Conservation (phyloP, 2,797 vertebrate genomes). For the Poeciliopsis infans region DNA sequence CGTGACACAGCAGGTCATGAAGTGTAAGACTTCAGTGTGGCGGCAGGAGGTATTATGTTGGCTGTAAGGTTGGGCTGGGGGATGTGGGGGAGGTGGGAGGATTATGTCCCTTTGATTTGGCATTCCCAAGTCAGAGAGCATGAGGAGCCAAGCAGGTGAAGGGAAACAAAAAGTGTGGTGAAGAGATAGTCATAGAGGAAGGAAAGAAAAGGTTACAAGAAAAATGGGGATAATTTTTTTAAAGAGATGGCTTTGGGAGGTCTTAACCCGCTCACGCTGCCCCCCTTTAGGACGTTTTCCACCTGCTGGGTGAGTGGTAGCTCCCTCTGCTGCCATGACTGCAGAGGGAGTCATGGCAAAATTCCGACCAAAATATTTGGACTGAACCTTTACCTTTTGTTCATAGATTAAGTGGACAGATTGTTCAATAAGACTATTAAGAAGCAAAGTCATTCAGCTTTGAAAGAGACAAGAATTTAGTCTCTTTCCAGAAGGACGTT, state of each 20-base stretch:
- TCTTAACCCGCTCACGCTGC: not conserved
- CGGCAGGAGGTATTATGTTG: constrained; percentile 61
- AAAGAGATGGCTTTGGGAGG: constrained; percentile 39
- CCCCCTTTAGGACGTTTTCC: constrained; percentile 16
- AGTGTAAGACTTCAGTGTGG: constrained; percentile 65
- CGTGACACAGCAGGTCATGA: constrained; percentile 62
- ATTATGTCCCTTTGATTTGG: constrained; percentile 56
- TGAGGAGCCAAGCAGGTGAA: constrained; percentile 4
- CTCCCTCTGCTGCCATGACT: constrained; percentile 61
- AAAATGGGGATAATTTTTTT: constrained; percentile 32
- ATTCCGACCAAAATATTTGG: not conserved
- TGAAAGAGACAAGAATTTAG: not conserved
- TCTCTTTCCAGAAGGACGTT: not conserved
- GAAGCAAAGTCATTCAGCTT: not conserved
- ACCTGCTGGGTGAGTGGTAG: constrained; percentile 33
- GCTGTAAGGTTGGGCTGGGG: constrained; percentile 29
- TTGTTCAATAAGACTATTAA: not conserved
- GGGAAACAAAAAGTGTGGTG: constrained; percentile 3
- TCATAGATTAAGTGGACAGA: not conserved
- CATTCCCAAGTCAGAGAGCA: constrained; percentile 44
- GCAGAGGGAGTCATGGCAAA: not conserved
- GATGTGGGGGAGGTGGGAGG: constrained; percentile 15
- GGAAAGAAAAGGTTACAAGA: constrained; percentile 23
- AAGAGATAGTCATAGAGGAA: constrained; percentile 6
- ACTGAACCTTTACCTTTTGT: not conserved